phyloP scores from a whole-genome alignment of 2,888 invertebrate genomes.

The Suillia variegata region DNA sequence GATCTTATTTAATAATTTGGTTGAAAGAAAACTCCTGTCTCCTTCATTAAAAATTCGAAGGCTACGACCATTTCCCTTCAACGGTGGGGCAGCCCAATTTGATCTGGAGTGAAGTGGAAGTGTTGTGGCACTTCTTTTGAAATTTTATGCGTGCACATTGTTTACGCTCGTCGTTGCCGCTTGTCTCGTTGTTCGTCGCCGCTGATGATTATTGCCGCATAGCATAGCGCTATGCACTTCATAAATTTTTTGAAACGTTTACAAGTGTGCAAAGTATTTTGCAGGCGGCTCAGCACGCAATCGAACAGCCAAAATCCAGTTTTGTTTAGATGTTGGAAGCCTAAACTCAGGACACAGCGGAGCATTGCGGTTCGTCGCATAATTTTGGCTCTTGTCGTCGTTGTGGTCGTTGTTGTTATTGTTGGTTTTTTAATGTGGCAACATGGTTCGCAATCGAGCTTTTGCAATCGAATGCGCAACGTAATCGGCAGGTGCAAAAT shows the following conservation, averaged over 20 bases:
- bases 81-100: neutral
- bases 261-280: no score
- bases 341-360: neutral
- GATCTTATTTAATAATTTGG: no score
- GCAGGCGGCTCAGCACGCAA: neutral
- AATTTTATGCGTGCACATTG: neutral
- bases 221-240: no score
- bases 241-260: no score
- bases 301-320: neutral
- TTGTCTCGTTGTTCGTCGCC: no score
- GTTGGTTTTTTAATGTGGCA: neutral
- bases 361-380: no score
- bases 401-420: neutral
- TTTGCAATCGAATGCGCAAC: neutral
- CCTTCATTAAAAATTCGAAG: no score
- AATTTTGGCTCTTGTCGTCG: neutral
- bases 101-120: neutral
- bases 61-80: no score
- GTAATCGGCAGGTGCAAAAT: conserved; percentile 1
- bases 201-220: no score
- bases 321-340: neutral
- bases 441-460: neutral
- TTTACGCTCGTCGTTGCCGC: neutral
- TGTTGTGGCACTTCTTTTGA: neutral
- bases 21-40: no score